Percentiles rank a stretch among this genome's conserved stretches.
phyloP scores from a whole-genome alignment of 2,888 invertebrate genomes.

The Drosophila borealis region DNA sequence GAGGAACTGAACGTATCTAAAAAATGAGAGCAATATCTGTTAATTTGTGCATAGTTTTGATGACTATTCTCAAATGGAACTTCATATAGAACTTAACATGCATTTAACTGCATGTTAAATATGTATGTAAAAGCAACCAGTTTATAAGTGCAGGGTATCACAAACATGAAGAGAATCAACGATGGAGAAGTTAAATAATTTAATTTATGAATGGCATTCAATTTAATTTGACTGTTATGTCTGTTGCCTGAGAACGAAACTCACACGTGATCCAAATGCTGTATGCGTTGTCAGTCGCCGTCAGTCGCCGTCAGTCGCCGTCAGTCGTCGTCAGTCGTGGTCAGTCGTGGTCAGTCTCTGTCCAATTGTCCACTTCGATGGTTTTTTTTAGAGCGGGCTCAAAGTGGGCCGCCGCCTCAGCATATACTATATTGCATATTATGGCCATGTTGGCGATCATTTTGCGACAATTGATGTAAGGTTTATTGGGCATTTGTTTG shows the following conservation, averaged over 20 bases:
- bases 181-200: constrained; percentile 34
- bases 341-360: too few relatives aligned
- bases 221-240: constrained; percentile 77
- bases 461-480: constrained; percentile 58
- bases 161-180: constrained; percentile 5
- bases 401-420: constrained; percentile 42
- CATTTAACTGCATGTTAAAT: too few relatives aligned
- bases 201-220: constrained; percentile 72
- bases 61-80: too few relatives aligned
- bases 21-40: too few relatives aligned
- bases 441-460: constrained; percentile 49
- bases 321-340: too few relatives aligned
- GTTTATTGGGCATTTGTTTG: constrained; percentile 79
- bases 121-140: too few relatives aligned
- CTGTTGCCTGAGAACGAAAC: constrained; percentile 56
- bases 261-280: constrained; percentile 73
- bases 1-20: too few relatives aligned
- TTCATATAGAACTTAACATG: too few relatives aligned
- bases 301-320: constrained; percentile 1
- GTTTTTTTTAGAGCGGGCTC: constrained; percentile 28
- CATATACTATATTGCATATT: constrained; percentile 9
- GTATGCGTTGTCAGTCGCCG: constrained; percentile 24
- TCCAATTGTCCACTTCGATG: background rate
- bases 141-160: constrained; percentile 17
- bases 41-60: too few relatives aligned